Evolutionary conservation across 2,113 vertebrate genomes (phyloP).

Genomic region (Chroicocephalus ridibundus): DNA sequence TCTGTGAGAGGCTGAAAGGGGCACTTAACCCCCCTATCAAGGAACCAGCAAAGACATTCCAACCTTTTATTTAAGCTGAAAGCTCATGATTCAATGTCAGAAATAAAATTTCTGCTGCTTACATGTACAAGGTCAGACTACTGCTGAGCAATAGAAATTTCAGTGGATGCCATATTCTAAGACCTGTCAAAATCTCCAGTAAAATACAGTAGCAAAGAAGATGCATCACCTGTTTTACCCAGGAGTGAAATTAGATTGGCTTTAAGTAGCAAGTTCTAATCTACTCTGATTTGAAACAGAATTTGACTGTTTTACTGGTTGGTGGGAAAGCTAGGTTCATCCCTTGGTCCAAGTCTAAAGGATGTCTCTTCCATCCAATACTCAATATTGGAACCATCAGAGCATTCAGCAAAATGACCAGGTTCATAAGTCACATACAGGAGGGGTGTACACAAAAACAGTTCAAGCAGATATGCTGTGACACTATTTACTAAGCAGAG

Average conservation of each 20-base stretch:
- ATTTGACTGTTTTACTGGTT: background rate
- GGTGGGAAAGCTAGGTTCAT: background rate
- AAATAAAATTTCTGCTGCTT: background rate
- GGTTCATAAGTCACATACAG: background rate
- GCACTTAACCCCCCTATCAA: fast-evolving
- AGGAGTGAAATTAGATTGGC: background rate
- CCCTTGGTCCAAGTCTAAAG: background rate
- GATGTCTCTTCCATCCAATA: background rate
- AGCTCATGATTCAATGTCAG: background rate
- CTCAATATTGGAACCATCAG: background rate
- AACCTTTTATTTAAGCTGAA: background rate
- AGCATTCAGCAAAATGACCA: background rate
- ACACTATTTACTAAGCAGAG: background rate
- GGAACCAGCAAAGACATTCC: background rate
- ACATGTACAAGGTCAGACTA: background rate
- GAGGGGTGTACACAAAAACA: background rate
- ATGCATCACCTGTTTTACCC: background rate
- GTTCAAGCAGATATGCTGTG: background rate
- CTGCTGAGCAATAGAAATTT: background rate
- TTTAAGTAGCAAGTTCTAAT: background rate
- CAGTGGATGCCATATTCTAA: background rate
- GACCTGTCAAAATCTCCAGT: background rate
- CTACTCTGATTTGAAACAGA: background rate
- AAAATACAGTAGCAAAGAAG: background rate
- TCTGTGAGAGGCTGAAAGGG: background rate